Evolutionary conservation across 2,888 invertebrate genomes (phyloP), one percentile per base, ranked within the genome.

Genomic region (Diloba caeruleocephala): DNA sequence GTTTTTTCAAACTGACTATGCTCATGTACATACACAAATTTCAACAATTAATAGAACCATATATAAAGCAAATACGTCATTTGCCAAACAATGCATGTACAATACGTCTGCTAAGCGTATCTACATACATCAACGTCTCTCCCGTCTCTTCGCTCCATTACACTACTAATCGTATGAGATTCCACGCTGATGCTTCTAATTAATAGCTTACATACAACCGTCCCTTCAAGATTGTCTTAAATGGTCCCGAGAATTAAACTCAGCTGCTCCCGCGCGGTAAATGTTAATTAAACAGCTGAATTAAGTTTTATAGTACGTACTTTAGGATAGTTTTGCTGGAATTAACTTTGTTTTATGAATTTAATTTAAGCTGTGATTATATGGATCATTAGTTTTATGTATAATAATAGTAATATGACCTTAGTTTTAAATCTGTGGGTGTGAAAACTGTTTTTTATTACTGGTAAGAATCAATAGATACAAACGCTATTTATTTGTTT

Each of bases 121-220:
- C n/a, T n/a, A 79, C 72, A 84, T 87, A 85, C 74, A 85, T 88
- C 87, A 88, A 86, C 77, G 86, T 87, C 85, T 78, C 67, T 71
- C 76, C 70, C 79, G 69, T 76, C 75, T 76, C 53, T 63, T 60
- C 72, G 85, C 82, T 81, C 85, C 87, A 89, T 89, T 90, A 88
- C 85, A 78, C 82, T 78, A 84, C 89, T 88, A 90, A 89, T 90
- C 89, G 87, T 84, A 84, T 82, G 79, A 84, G 89, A 90, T 89
- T 88, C 86, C 82, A 74, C 78, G 63, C 82, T 84, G 85, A 88
- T 87, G 86, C 85, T 73, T 80, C 81, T 86, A 87, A 89, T 89
- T 88, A 87, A 89, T 89, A 82, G 87, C 79, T 79, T 70, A 75
- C 72, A 74, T 71, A 71, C 64, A 71, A 67, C 74, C 69, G 78